Evolutionary conservation across 2,113 vertebrate species (phyloP).

Genomic region (Prunella himalayana): DNA sequence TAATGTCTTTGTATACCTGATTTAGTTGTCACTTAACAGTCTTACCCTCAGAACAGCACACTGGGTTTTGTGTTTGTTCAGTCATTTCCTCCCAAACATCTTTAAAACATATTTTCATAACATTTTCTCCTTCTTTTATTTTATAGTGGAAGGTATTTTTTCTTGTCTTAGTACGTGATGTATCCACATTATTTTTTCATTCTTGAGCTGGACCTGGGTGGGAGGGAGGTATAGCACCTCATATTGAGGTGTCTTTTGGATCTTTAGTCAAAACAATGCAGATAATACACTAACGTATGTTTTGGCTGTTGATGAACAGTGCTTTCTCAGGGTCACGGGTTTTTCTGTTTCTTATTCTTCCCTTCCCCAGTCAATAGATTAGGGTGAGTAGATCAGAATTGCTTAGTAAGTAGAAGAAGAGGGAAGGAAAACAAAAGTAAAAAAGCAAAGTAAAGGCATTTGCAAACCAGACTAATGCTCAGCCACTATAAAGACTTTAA

Average conservation of each 20-base stretch:
- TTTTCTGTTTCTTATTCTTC: neutral
- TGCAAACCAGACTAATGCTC: neutral
- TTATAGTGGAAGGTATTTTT: neutral
- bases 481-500: neutral
- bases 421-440: neutral
- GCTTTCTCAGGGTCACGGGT: neutral
- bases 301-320: neutral
- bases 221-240: neutral
- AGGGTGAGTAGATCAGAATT: neutral
- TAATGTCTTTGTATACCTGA: neutral
- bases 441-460: neutral
- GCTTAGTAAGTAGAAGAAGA: neutral
- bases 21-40: neutral
- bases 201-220: neutral
- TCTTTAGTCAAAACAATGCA: neutral
- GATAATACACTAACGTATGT: neutral
- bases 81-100: neutral
- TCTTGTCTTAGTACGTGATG: neutral
- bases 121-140: neutral
- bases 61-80: neutral
- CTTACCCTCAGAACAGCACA: neutral
- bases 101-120: neutral
- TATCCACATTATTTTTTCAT: neutral
- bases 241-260: neutral
- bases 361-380: neutral